Percentiles rank a stretch among this genome's conserved stretches.
These are phyloP conservation scores for Planiliza haematocheilus DNA, from an alignment of 2,113 vertebrate species.

Conservation along the genomic window DNA sequence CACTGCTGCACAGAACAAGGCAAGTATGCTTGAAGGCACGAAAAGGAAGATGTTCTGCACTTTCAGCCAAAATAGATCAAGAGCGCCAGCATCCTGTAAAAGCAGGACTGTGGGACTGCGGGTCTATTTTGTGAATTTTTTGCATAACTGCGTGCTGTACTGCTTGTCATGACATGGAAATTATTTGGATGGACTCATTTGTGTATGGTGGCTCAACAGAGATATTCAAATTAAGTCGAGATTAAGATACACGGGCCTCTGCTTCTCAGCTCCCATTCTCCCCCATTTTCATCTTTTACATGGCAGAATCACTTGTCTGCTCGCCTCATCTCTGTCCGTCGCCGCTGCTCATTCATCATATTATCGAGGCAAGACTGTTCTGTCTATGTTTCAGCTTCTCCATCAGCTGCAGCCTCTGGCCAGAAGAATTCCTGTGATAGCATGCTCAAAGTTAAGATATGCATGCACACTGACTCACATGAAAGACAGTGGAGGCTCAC, in stretches of 20 bases:
- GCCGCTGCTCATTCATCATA: slow-evolving; percentile 37
- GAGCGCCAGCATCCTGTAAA: slow-evolving; percentile 42
- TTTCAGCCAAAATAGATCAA: slow-evolving; percentile 49
- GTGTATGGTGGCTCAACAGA: slow-evolving; percentile 8
- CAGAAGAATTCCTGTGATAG: slow-evolving; percentile 56
- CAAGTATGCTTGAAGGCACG: slow-evolving; percentile 3
- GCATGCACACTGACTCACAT: slow-evolving; percentile 47
- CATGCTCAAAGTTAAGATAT: slow-evolving; percentile 56
- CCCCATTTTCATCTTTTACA: slow-evolving; percentile 53
- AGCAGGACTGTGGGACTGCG: not conserved
- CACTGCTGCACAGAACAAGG: not conserved
- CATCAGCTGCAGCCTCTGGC: slow-evolving; percentile 60
- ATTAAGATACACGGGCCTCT: not conserved
- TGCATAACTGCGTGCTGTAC: not conserved
- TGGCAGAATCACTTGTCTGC: slow-evolving; percentile 35
- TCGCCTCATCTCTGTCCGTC: slow-evolving; percentile 56
- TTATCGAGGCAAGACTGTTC: slow-evolving; percentile 38
- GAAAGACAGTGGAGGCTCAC: slow-evolving; percentile 24
- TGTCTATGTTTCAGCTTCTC: slow-evolving; percentile 43
- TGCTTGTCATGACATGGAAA: not conserved
- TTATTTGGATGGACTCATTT: slow-evolving; percentile 5
- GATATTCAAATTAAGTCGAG: not conserved
- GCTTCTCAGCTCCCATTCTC: slow-evolving; percentile 7
- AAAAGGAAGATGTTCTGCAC: not conserved
- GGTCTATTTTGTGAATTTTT: slow-evolving; percentile 32